A percentile compares a stretch with the other conserved stretches of the same genome.
These are phyloP conservation scores for Octonoba sinensis DNA, from an alignment of 2,888 invertebrate species.

Conservation along the genomic window DNA sequence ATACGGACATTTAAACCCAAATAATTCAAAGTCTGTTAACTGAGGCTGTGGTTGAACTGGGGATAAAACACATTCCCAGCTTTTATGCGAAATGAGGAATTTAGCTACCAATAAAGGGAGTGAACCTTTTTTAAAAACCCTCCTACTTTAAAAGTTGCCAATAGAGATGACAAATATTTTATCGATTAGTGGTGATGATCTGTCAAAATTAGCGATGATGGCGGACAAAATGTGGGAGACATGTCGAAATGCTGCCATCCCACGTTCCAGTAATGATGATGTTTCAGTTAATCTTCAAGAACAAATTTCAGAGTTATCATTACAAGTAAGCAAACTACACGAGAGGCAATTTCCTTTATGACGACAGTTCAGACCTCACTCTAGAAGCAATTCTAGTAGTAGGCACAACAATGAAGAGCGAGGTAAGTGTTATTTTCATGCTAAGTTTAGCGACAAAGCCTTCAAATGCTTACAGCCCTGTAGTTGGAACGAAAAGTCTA, in stretches of 20 bases:
- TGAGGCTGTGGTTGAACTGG: slow-evolving; percentile 2
- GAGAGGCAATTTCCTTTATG: background rate
- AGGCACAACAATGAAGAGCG: too few species aligned
- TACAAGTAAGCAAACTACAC: slow-evolving; percentile 18
- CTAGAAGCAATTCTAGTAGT: slow-evolving; percentile 15
- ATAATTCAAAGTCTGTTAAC: slow-evolving; percentile 9
- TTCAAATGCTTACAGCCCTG: slow-evolving; percentile 1
- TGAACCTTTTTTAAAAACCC: slow-evolving; percentile 26
- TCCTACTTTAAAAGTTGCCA: slow-evolving; percentile 16
- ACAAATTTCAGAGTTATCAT: slow-evolving; percentile 15
- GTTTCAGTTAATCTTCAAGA: slow-evolving; percentile 23
- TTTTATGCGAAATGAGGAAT: slow-evolving; percentile 28
- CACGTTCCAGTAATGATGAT: slow-evolving; percentile 4
- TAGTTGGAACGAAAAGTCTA: slow-evolving; percentile 9
- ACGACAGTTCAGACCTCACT: slow-evolving; percentile 3
- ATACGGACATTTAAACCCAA: slow-evolving; percentile 1
- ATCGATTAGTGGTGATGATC: slow-evolving; percentile 12
- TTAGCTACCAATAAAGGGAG: slow-evolving; percentile 15
- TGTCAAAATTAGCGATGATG: slow-evolving; percentile 1
- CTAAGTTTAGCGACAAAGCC: slow-evolving; percentile 7
- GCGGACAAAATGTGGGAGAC: slow-evolving; percentile 24
- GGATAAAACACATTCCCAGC: slow-evolving; percentile 25
- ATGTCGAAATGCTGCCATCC: background rate
- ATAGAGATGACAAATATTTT: slow-evolving; percentile 19
- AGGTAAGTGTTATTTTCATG: slow-evolving; percentile 10